Evolutionary conservation across 1,140 invertebrate genomes (phyloP).

Genomic region (Ceratina australensis): DNA sequence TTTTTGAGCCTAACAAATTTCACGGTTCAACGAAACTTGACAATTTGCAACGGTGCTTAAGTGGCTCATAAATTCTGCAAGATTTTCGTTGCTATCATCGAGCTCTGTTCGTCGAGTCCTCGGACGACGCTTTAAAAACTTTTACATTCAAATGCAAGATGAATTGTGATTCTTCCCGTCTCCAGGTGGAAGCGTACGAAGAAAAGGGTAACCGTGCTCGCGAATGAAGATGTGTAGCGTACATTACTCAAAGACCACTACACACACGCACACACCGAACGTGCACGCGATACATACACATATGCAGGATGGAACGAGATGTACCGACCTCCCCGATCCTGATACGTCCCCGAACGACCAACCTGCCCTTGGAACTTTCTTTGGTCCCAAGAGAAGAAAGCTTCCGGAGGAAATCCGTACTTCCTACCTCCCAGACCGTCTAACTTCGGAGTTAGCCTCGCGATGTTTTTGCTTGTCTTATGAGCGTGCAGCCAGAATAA

Average conservation of each 20-base stretch:
- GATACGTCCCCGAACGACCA: constrained; percentile 32
- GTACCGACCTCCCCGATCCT: not conserved
- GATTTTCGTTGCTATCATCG: not conserved
- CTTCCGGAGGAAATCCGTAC: constrained; percentile 56
- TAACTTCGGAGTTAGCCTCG: constrained; percentile 32
- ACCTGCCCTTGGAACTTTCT: constrained; percentile 38
- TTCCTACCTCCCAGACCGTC: not conserved
- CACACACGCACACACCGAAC: not conserved
- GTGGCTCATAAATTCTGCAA: not conserved
- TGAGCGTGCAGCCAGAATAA: not conserved
- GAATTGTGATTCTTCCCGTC: constrained; percentile 19
- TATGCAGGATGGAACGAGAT: constrained; percentile 38
- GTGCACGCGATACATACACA: too few species aligned
- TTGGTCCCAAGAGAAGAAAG: constrained; percentile 40
- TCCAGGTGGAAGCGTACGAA: not conserved
- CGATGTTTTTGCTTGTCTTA: constrained; percentile 27
- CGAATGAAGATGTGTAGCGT: constrained; percentile 55
- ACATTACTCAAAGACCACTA: constrained; percentile 72
- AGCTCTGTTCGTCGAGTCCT: not conserved
- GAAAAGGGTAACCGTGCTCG: constrained; percentile 5
- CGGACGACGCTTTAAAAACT: constrained; percentile 40
- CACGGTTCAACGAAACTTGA: not conserved
- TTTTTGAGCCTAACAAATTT: not conserved
- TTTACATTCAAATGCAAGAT: constrained; percentile 44
- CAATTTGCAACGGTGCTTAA: not conserved